phyloP scores from a whole-genome alignment of 2,888 invertebrate species.

The Melipona bicolor region DNA sequence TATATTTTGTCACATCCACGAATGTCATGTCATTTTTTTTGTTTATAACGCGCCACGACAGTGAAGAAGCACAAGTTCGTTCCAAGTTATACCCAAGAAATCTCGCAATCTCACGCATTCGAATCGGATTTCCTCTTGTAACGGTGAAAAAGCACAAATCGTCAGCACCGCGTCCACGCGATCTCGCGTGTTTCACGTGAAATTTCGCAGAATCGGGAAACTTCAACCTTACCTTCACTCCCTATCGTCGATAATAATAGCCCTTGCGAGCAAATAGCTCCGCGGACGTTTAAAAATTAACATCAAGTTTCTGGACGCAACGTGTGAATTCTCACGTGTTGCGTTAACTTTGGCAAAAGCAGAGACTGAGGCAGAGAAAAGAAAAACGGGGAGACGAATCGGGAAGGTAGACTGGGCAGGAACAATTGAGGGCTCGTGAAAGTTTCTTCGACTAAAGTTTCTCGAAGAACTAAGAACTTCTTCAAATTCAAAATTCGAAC shows the following conservation, averaged over 20 bases:
- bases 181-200: conserved; percentile 21
- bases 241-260: conserved; percentile 13
- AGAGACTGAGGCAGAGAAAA: neutral
- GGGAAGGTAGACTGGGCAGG: neutral
- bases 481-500: neutral
- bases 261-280: neutral
- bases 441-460: neutral
- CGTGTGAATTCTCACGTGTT: conserved; percentile 22
- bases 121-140: neutral
- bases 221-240: neutral
- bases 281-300: neutral
- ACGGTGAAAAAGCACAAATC: neutral
- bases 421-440: neutral
- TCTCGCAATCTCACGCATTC: neutral
- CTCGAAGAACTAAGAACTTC: neutral
- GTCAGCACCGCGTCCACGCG: neutral
- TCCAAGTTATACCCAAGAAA: neutral
- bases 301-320: neutral
- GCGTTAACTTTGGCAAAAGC: neutral
- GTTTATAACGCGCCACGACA: no score
- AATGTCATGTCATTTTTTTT: neutral
- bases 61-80: neutral
- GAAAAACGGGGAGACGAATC: neutral
- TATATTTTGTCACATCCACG: neutral
- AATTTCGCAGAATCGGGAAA: conserved; percentile 9